Base-by-base conservation (phyloP, 2,113 vertebrate species). In the Apeltes quadracus region DNA sequence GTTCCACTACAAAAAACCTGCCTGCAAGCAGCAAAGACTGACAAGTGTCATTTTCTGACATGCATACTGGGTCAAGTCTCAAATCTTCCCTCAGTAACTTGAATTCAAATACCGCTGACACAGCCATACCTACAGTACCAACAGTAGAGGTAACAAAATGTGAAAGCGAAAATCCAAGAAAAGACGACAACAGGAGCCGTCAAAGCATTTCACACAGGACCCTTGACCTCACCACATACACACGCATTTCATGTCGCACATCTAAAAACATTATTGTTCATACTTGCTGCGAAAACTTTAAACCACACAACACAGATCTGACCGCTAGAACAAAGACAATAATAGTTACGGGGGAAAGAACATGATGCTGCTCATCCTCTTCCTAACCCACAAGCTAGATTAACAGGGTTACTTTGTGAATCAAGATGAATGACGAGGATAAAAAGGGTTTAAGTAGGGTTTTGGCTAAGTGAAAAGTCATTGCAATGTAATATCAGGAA, bases 231-330 rank as follows among this genome's bases (percentile, higher is more conserved):
- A 55, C 18, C 51, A 56, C 54, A 34, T 15, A 51, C 51, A 41
- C 55, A n/a, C 29, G n/a, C 55, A 27, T 16, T 43, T 76, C 54
- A 59, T 39, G 14, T 43, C 23, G 51, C 48, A 63, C 27, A 65
- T 65, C 53, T 23, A 5, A 3, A 38, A 23, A 18, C 38, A 41
- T 5, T 5, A 25, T 44, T 5, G 9, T 27, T 67, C 29, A 15
- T 10, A 76, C 54, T 54, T 82, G 36, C 67, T 63, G 59, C 18
- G 61, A 53, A 48, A 44, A 55, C 67, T 66, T 81, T 39, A 54
- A 32, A 39, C 16, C 5, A 75, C 29, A 75, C 62, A 54, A 72
- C 25, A 34, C 61, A 61, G 43, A 9, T 4, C 25, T 15, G 44
- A 80, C 29, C 12, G 27, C 56, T 54, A 5, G 6, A 75, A 34